A percentile compares a stretch with the other conserved stretches of the same genome.
Evolutionary conservation across 2,113 vertebrate species (phyloP).

Genomic region (Melanocharis versteri): DNA sequence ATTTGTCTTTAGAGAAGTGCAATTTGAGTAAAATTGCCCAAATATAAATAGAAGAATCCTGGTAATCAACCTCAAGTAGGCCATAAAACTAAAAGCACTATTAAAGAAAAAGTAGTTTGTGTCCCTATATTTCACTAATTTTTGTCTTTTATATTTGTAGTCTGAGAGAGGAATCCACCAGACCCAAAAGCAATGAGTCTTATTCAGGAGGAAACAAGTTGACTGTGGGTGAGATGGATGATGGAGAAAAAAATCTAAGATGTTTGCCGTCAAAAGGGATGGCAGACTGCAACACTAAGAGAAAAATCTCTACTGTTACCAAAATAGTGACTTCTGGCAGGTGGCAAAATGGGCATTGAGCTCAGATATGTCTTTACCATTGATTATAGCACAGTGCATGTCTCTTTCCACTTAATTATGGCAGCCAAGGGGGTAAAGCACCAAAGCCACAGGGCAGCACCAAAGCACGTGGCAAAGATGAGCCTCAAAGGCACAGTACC

Average conservation of each 20-base stretch:
- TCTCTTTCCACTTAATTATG: neutral
- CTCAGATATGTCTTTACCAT: neutral
- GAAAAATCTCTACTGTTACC: neutral
- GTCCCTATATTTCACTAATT: neutral
- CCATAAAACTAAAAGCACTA: neutral
- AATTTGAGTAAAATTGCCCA: neutral
- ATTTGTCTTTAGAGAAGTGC: neutral
- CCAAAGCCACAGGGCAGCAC: neutral
- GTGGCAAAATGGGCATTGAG: neutral
- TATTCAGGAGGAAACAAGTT: neutral
- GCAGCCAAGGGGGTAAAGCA: neutral
- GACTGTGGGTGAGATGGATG: neutral
- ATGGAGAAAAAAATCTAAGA: neutral
- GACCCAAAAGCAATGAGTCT: neutral
- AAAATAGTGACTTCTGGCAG: neutral
- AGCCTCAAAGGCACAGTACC: neutral
- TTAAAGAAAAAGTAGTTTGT: neutral
- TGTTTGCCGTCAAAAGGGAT: neutral
- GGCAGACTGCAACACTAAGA: neutral
- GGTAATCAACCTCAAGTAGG: neutral
- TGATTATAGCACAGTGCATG: fast-evolving
- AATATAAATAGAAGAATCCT: neutral
- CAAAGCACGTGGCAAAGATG: neutral
- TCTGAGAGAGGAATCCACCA: neutral
- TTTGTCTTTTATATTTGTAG: neutral